Percentiles rank a stretch among this genome's conserved stretches.
Evolutionary conservation across 1,140 invertebrate species (phyloP).

Genomic region (Bradynema listronoti): DNA sequence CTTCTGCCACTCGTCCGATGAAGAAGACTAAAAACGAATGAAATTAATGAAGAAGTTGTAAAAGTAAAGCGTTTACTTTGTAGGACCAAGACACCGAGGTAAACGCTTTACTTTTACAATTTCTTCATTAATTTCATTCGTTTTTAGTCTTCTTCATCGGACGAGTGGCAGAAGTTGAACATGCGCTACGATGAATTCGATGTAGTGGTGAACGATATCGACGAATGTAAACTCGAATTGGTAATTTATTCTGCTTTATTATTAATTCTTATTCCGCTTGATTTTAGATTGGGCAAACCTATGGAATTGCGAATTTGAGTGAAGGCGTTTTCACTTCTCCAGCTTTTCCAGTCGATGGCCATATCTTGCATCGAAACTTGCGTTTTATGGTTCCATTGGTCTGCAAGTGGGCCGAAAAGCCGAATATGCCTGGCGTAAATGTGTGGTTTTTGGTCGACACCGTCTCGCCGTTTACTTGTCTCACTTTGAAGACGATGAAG

Average conservation of each 20-base stretch:
- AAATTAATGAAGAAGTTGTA: too few relatives aligned
- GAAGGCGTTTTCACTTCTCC: slow-evolving; percentile 25
- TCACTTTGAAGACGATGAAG: slow-evolving; percentile 23
- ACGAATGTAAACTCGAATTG: background rate
- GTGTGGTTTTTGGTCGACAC: slow-evolving; percentile 34
- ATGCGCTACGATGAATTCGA: slow-evolving; percentile 10
- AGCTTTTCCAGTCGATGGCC: slow-evolving; percentile 31
- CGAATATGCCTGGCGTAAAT: slow-evolving; percentile 16
- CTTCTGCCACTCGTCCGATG: too few relatives aligned
- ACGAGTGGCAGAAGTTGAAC: too few relatives aligned
- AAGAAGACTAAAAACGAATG: too few relatives aligned
- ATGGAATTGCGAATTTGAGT: slow-evolving; percentile 34
- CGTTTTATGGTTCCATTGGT: slow-evolving; percentile 31
- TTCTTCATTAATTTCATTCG: too few relatives aligned
- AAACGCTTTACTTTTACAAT: too few relatives aligned
- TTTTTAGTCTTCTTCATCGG: too few relatives aligned
- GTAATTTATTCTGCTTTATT: too few relatives aligned
- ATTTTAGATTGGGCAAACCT: background rate
- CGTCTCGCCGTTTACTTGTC: slow-evolving; percentile 3
- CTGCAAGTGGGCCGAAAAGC: slow-evolving; percentile 20
- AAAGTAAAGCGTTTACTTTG: too few relatives aligned
- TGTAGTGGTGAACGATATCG: slow-evolving; percentile 6
- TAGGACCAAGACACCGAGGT: too few relatives aligned
- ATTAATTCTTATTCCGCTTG: too few relatives aligned
- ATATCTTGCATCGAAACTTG: slow-evolving; percentile 17